phyloP scores from a whole-genome alignment of 2,797 vertebrate genomes.

The Spatula versicolor region DNA sequence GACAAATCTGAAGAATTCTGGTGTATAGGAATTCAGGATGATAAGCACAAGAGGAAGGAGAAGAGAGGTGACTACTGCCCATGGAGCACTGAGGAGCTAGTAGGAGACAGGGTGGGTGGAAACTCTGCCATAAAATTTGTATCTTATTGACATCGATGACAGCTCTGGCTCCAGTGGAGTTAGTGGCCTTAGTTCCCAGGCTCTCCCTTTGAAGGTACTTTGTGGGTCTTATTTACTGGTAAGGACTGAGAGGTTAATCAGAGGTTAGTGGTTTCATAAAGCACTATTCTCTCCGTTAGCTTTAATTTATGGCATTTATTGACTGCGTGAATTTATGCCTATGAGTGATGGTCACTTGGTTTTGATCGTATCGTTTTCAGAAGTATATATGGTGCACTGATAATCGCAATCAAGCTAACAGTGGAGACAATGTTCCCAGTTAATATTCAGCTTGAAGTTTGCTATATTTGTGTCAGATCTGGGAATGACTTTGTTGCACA shows the following conservation, averaged over 20 bases:
- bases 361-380: neutral
- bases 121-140: neutral
- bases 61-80: neutral
- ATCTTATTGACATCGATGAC: neutral
- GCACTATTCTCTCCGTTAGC: neutral
- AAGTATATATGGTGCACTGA: neutral
- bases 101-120: neutral
- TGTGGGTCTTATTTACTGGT: neutral
- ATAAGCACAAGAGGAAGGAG: neutral
- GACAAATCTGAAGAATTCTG: neutral
- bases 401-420: neutral
- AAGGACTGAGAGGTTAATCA: neutral
- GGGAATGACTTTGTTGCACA: neutral
- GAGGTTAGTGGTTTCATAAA: neutral
- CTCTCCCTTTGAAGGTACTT: neutral
- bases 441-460: conserved; percentile 19
- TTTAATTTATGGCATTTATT: conserved; percentile 2
- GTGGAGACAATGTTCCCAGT: neutral
- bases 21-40: neutral
- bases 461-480: neutral
- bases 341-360: neutral
- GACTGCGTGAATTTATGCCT: neutral
- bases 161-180: neutral
- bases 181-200: neutral
- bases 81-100: neutral